Conservation (phyloP, 2,113 vertebrate genomes). For the Rhinoptilus africanus region DNA sequence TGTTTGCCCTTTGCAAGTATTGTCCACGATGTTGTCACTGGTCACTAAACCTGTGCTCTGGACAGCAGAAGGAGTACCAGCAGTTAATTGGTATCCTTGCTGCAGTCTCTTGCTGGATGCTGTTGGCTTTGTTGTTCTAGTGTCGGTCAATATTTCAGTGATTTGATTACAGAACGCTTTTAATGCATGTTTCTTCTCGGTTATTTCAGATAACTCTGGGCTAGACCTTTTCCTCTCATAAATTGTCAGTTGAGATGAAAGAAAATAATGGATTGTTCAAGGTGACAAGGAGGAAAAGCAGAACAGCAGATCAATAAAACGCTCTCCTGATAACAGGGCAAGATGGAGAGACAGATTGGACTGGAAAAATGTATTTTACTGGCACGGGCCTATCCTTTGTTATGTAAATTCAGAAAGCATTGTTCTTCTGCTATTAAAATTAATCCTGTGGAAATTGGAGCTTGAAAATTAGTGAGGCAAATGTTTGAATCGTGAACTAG, state of each 20-base stretch:
- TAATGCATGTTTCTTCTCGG: background rate
- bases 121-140: background rate
- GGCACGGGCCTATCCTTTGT: background rate
- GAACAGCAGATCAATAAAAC: background rate
- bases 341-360: background rate
- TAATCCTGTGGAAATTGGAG: background rate
- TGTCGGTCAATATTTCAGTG: background rate
- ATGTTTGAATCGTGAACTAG: fast-evolving
- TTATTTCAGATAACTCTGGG: background rate
- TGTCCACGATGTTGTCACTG: background rate
- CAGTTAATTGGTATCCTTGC: background rate
- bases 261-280: background rate
- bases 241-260: background rate
- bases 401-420: background rate
- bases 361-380: background rate
- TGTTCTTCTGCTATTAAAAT: background rate
- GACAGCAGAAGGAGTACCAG: background rate
- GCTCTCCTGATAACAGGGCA: background rate
- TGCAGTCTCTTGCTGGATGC: background rate
- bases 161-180: background rate
- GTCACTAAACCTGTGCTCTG: background rate
- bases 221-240: background rate
- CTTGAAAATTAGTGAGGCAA: background rate
- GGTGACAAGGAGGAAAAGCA: background rate
- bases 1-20: background rate